Percentiles rank a stretch among this genome's conserved stretches.
These are phyloP conservation scores for Crocallis elinguaria DNA, from an alignment of 2,888 invertebrate species.

Conservation along the genomic window DNA sequence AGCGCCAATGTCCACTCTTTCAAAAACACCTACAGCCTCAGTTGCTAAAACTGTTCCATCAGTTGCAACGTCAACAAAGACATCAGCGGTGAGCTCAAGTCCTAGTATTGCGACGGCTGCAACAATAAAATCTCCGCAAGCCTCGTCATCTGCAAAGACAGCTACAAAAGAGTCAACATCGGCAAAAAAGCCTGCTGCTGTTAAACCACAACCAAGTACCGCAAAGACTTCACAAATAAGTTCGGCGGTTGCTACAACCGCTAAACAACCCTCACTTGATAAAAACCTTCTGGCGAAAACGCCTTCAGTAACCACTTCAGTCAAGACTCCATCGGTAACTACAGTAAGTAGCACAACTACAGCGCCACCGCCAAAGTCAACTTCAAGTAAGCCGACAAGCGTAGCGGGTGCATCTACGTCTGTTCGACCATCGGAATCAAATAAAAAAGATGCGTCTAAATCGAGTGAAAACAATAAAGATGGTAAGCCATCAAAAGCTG, in stretches of 20 bases:
- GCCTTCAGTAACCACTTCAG: constrained; percentile 10
- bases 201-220: neutral
- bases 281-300: constrained; percentile 9
- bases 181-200: constrained; percentile 3
- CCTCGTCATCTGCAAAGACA: neutral
- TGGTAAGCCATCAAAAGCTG: constrained; percentile 51
- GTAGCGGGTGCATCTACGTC: constrained; percentile 8
- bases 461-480: constrained; percentile 45
- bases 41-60: constrained; percentile 4
- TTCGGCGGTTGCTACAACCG: constrained; percentile 15
- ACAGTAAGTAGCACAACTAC: constrained; percentile 15
- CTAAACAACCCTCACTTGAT: constrained; percentile 25
- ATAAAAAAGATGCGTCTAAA: constrained; percentile 45
- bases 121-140: neutral
- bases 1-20: neutral
- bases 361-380: constrained; percentile 22
- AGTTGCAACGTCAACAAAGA: neutral
- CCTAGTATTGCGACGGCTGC: neutral
- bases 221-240: neutral
- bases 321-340: constrained; percentile 26
- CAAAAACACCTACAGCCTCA: neutral
- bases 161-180: constrained; percentile 3
- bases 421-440: constrained; percentile 19
- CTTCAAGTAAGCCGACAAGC: constrained; percentile 14
- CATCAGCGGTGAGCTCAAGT: neutral